phyloP scores from a whole-genome alignment of 1,140 invertebrate species.

The Vollenhovia emeryi region DNA sequence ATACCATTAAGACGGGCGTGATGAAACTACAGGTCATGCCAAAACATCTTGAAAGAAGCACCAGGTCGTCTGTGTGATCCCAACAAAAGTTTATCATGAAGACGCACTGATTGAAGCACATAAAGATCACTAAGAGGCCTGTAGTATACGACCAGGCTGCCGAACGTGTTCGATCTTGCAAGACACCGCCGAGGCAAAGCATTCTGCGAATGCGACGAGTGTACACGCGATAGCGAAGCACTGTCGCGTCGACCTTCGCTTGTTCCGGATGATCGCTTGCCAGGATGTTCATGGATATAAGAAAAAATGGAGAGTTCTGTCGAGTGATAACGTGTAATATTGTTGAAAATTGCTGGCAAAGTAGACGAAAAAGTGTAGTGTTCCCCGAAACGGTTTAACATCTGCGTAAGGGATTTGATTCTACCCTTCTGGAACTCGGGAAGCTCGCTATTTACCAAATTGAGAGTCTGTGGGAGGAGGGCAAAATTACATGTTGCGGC shows the following conservation, averaged over 20 bases:
- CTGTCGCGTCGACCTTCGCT: neutral
- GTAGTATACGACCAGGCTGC: neutral
- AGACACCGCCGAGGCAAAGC: conserved; percentile 25
- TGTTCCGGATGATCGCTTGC: neutral
- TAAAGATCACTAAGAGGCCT: neutral
- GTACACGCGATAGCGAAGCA: conserved; percentile 15
- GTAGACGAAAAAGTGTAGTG: neutral
- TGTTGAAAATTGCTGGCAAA: conserved; percentile 1
- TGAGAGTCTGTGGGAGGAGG: neutral
- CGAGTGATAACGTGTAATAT: neutral
- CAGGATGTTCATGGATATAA: neutral
- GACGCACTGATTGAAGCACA: neutral
- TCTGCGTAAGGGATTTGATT: neutral
- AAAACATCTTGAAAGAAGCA: neutral
- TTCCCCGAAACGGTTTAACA: neutral
- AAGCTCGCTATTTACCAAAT: neutral
- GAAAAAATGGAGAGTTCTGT: neutral
- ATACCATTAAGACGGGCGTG: conserved; percentile 25
- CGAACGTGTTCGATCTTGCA: conserved; percentile 12
- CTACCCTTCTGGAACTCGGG: neutral
- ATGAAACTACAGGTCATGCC: neutral
- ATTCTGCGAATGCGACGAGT: neutral
- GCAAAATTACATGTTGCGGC: neutral
- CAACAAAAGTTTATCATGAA: conserved; percentile 3
- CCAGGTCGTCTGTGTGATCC: neutral